Conservation (phyloP, 2,797 vertebrate species). For the Poecilia velifera region DNA sequence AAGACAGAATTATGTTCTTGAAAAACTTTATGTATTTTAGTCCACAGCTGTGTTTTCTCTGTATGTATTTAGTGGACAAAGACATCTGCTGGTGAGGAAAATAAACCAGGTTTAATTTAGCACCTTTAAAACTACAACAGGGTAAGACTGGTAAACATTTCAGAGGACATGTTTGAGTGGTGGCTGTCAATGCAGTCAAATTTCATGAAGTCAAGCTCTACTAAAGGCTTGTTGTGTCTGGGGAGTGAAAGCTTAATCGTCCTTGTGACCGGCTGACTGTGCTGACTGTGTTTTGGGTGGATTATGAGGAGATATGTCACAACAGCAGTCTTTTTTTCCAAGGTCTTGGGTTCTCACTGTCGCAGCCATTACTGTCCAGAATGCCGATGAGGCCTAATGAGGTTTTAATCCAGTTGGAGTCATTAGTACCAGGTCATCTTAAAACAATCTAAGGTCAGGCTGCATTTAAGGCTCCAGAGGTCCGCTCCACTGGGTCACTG, state of each 20-base stretch:
- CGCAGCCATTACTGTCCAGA: slow-evolving; percentile 74
- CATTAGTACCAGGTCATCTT: slow-evolving; percentile 73
- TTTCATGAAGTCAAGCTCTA: slow-evolving; percentile 57
- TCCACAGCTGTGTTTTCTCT: neutral
- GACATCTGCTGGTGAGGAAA: slow-evolving; percentile 29
- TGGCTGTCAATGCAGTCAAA: slow-evolving; percentile 53
- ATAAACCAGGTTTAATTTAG: slow-evolving; percentile 38
- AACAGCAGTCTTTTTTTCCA: slow-evolving; percentile 78
- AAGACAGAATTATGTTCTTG: neutral
- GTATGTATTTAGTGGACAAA: neutral
- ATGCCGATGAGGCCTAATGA: slow-evolving; percentile 83
- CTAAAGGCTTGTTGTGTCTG: slow-evolving; percentile 72
- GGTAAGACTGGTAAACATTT: slow-evolving; percentile 28
- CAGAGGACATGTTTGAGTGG: slow-evolving; percentile 27
- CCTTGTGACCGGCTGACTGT: slow-evolving; percentile 43
- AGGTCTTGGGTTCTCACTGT: slow-evolving; percentile 78
- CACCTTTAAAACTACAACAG: slow-evolving; percentile 44
- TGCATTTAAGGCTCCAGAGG: slow-evolving; percentile 48
- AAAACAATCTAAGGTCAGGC: slow-evolving; percentile 70
- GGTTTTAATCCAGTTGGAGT: slow-evolving; percentile 73
- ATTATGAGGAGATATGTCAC: slow-evolving; percentile 83
- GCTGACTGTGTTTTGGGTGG: slow-evolving; percentile 69
- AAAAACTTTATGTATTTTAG: neutral
- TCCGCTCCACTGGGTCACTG: slow-evolving; percentile 54
- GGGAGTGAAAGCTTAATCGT: slow-evolving; percentile 55